phyloP scores from a whole-genome alignment of 2,113 vertebrate genomes.

The Ibidorhyncha struthersii region DNA sequence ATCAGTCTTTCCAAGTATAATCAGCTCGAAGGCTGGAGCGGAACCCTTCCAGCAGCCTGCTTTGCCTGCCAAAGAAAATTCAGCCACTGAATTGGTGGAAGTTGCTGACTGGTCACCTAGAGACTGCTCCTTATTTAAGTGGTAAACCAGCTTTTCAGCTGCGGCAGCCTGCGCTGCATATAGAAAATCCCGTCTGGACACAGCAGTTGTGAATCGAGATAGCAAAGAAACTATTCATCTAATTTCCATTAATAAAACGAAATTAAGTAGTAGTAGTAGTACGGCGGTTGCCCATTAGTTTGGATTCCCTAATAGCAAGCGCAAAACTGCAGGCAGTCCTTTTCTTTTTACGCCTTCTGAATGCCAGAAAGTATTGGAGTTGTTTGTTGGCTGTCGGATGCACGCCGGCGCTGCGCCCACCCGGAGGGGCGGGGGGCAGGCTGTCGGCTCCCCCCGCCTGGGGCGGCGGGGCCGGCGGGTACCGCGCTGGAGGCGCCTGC shows the following conservation, averaged over 20 bases:
- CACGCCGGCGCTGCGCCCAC: rapidly evolving
- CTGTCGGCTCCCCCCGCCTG: rapidly evolving
- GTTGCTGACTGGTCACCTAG: conserved; percentile 57
- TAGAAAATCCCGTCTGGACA: not conserved
- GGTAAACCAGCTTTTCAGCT: conserved; percentile 19
- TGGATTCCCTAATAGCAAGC: not conserved
- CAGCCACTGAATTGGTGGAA: conserved; percentile 42
- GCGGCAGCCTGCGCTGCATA: not conserved
- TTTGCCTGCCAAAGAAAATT: conserved; percentile 47
- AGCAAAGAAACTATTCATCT: not conserved
- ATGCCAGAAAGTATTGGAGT: rapidly evolving
- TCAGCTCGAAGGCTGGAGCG: not conserved
- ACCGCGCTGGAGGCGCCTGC: not conserved
- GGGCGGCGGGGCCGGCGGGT: too few species aligned
- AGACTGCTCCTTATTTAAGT: conserved; percentile 35
- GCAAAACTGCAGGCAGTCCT: not conserved
- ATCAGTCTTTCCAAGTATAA: not conserved
- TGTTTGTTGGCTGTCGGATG: rapidly evolving
- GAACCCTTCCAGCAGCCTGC: not conserved
- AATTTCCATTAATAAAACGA: not conserved
- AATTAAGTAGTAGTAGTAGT: not conserved
- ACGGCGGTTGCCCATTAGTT: not conserved
- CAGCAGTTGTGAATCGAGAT: not conserved
- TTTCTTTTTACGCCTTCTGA: not conserved
- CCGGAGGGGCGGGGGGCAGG: too few species aligned